phyloP scores from a whole-genome alignment of 2,888 invertebrate genomes.

The Acanthosepion esculentum region DNA sequence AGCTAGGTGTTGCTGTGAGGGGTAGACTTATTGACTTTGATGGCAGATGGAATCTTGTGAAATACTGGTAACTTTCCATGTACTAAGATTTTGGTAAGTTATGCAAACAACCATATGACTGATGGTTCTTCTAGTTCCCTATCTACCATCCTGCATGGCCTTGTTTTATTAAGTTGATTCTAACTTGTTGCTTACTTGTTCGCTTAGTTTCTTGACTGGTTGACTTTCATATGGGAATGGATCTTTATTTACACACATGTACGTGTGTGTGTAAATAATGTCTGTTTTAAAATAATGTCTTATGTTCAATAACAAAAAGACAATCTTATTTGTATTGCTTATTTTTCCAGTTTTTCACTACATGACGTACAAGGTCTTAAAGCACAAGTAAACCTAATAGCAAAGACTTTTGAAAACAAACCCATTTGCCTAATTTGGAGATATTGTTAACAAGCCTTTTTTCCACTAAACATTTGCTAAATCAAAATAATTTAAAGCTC shows the following conservation, averaged over 20 bases:
- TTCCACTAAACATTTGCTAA: no score
- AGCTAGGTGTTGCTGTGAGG: constrained; percentile 8
- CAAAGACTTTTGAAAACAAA: no score
- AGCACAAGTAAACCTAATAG: no score
- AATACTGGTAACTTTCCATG: not conserved
- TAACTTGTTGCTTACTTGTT: not conserved
- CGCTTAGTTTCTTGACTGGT: not conserved
- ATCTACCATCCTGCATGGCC: not conserved
- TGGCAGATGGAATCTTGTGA: not conserved
- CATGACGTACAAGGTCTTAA: no score
- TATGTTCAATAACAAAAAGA: no score
- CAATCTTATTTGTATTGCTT: no score
- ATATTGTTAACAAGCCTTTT: no score
- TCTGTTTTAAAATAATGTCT: no score
- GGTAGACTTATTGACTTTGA: constrained; percentile 33
- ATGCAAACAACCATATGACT: not conserved
- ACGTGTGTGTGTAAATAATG: not conserved
- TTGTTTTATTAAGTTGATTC: not conserved
- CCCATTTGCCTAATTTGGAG: no score
- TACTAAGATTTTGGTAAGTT: not conserved
- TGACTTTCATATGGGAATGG: not conserved
- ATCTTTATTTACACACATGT: not conserved
- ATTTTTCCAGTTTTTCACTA: no score
- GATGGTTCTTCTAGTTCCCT: not conserved
- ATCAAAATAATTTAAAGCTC: no score